phyloP scores from a whole-genome alignment of 2,797 vertebrate genomes.

The Danio kyathit region DNA sequence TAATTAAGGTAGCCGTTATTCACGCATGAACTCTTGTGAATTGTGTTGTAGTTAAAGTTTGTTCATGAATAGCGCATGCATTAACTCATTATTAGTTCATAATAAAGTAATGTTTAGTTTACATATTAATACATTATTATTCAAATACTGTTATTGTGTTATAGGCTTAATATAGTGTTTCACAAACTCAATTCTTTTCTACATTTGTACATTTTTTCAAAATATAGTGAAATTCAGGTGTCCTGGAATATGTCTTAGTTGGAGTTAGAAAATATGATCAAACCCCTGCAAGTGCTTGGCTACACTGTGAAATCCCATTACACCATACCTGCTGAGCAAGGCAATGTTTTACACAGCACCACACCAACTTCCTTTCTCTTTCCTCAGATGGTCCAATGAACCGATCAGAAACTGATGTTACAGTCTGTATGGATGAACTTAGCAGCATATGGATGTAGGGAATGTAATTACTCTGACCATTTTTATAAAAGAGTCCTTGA shows the following conservation, averaged over 20 bases:
- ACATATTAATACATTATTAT: too few species aligned
- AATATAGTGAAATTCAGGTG: constrained; percentile 4
- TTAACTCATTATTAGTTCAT: too few species aligned
- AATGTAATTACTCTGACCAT: constrained; percentile 5
- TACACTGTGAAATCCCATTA: constrained; percentile 55
- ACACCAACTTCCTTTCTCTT: constrained; percentile 15
- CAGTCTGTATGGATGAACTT: constrained; percentile 3
- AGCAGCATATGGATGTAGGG: not conserved
- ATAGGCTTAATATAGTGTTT: not conserved
- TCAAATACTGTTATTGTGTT: too few species aligned
- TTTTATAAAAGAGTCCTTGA: constrained; percentile 15
- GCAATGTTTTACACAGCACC: constrained; percentile 46
- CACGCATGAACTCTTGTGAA: too few species aligned
- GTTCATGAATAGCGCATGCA: too few species aligned
- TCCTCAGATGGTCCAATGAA: constrained; percentile 25
- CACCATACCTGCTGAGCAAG: constrained; percentile 50
- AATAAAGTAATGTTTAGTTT: too few species aligned
- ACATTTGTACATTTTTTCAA: constrained; percentile 1
- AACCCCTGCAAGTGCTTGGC: constrained; percentile 20
- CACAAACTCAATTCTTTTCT: not conserved
- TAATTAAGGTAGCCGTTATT: too few species aligned
- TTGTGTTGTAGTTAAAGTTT: too few species aligned
- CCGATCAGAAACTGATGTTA: not conserved
- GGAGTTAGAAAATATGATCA: constrained; percentile 48
- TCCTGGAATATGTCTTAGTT: constrained; percentile 22